phyloP scores from a whole-genome alignment of 1,140 invertebrate genomes.

The Zeugodacus cucurbitae region DNA sequence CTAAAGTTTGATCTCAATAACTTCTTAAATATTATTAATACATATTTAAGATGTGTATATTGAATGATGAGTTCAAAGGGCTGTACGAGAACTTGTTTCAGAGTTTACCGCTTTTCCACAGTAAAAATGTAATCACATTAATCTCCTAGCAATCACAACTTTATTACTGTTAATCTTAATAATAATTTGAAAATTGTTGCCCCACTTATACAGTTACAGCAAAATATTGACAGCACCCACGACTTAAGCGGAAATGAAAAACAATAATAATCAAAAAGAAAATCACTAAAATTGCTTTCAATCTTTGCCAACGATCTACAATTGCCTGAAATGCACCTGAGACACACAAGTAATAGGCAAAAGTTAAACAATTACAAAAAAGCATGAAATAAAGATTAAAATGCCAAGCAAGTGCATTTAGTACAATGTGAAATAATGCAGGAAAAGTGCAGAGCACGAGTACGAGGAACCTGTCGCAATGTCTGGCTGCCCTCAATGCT shows the following conservation, averaged over 20 bases:
- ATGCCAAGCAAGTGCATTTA: background rate
- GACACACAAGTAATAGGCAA: background rate
- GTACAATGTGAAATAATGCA: background rate
- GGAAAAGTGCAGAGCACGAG: slow-evolving; percentile 11
- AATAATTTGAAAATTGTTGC: background rate
- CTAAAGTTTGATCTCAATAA: too few relatives aligned
- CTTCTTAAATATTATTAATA: too few relatives aligned
- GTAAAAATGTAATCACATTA: too few relatives aligned
- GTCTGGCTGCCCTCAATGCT: slow-evolving; percentile 8
- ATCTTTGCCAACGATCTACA: background rate
- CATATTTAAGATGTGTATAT: too few relatives aligned
- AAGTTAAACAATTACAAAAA: background rate
- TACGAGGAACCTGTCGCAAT: background rate
- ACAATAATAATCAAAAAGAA: background rate
- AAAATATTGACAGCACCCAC: background rate
- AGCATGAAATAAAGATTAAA: background rate
- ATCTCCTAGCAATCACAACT: background rate
- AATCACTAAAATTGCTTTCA: background rate
- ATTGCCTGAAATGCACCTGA: slow-evolving; percentile 8
- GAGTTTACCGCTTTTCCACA: too few relatives aligned
- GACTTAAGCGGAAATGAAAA: background rate
- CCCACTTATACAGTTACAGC: background rate
- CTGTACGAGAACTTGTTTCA: too few relatives aligned
- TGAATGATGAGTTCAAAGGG: too few relatives aligned
- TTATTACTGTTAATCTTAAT: background rate